Evolutionary conservation across 2,113 vertebrate species (phyloP).

Genomic region (Pica pica): DNA sequence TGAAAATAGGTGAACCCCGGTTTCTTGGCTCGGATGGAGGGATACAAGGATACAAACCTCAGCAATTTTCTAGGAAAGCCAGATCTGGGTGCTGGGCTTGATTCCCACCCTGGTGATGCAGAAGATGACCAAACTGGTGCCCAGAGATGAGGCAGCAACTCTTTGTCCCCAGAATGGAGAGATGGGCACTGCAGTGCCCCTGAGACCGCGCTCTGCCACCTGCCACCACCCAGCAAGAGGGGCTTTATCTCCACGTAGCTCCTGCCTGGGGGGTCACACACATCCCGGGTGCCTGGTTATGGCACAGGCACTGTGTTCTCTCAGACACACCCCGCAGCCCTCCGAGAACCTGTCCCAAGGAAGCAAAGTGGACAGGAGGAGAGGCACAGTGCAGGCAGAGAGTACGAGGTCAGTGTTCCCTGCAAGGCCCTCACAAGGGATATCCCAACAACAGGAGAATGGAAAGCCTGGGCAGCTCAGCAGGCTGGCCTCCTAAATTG

Average conservation of each 20-base stretch:
- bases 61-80: not conserved
- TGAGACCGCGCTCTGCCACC: not conserved
- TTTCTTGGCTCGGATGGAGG: not conserved
- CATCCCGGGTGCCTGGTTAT: not conserved
- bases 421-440: not conserved
- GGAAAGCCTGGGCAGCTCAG: not conserved
- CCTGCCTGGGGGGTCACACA: not conserved
- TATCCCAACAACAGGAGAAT: not conserved
- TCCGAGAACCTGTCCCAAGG: not conserved
- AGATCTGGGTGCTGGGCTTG: not conserved
- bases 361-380: not conserved
- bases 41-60: not conserved
- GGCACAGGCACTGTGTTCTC: not conserved
- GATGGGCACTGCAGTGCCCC: not conserved
- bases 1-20: not conserved
- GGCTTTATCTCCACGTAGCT: not conserved
- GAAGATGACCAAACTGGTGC: not conserved
- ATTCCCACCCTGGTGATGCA: not conserved
- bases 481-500: not conserved
- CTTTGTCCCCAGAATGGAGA: not conserved
- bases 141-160: not conserved
- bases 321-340: not conserved
- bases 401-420: not conserved
- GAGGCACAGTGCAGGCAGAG: not conserved
- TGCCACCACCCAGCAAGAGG: not conserved